Base-by-base conservation (phyloP, 1,140 invertebrate genomes). In the Drosophila subpulchrella region DNA sequence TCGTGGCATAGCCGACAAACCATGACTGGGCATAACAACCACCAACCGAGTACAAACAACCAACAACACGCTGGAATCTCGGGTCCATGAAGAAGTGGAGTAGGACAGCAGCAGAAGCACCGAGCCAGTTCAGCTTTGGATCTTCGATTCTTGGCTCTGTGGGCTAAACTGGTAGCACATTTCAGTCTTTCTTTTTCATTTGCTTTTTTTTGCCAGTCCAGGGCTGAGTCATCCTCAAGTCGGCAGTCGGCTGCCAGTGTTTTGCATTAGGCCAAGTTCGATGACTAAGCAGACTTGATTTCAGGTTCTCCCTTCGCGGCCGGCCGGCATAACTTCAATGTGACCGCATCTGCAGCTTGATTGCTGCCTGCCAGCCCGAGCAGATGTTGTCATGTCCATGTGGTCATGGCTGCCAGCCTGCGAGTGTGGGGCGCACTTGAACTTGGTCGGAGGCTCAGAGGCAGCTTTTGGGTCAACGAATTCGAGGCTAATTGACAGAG, bases 181-280 rank as follows among this genome's bases (percentile, higher is more conserved):
- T 86, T 75, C 51, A 42, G 42, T 63, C 41, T 41, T 62, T 36
- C 59, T 32, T 55, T 50, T 30, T 34, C 13, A 32, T 30, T 44
- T 56, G 36, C 24, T 47, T 50, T 73, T 73, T 63, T 75, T 85
- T 68, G 74, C 20, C 53, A 36, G 65, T 48, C 70, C 75, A 70
- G 58, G 78, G 74, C 74, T 85, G 82, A 85, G 82, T 85, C 82
- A 85, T 85, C 71, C 47, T 54, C 75, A 78, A 78, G 78, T 79
- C 74, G 51, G 53, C 56, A 66, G 48, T 66, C 57, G 51, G 57
- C 78, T 81, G 67, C 53, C 56, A 75, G 53, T 72, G 66, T 78
- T 86, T 86, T 82, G 82, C 82, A 86, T 88, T 88, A 82, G 78
- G 78, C 82, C 83, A 86, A 88, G 83, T 86, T 86, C 82, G 82